Percentiles rank a stretch among this genome's conserved stretches.
These are phyloP conservation scores for Pelodytes ibericus DNA, from an alignment of 2,797 vertebrate genomes.

Conservation along the genomic window DNA sequence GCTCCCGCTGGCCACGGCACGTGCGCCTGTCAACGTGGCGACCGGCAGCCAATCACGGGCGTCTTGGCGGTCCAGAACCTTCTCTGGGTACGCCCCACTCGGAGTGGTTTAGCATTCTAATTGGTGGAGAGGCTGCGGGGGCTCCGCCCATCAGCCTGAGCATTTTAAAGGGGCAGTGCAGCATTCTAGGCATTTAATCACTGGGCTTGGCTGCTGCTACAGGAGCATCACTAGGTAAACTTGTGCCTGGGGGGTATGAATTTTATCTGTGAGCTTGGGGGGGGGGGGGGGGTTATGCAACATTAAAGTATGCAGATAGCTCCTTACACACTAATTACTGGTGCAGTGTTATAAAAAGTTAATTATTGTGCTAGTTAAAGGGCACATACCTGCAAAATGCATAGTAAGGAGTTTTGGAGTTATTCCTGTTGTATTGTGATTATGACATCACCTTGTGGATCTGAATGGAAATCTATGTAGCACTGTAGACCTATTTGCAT, in stretches of 20 bases:
- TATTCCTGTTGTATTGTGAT: no score
- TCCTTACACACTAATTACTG: no score
- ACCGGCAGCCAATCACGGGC: constrained; percentile 67
- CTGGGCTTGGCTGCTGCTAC: not conserved
- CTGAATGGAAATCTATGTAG: no score
- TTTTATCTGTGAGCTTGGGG: no score
- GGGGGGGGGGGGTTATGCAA: no score
- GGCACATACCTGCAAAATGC: no score
- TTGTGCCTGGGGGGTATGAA: not conserved
- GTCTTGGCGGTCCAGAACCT: constrained; percentile 26
- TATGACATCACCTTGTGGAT: no score
- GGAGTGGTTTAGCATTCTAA: constrained; percentile 34
- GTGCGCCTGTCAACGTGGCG: constrained; percentile 83
- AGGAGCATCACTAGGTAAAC: constrained; percentile 19
- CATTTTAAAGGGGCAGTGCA: constrained; percentile 10
- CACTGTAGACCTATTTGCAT: no score
- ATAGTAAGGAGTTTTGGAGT: no score
- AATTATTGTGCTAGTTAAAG: no score
- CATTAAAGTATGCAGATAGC: no score
- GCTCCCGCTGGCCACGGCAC: not conserved
- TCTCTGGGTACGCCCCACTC: not conserved
- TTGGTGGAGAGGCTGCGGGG: constrained; percentile 59
- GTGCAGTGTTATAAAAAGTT: no score
- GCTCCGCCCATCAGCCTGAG: not conserved
- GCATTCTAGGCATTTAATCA: not conserved